Conservation (phyloP, 2,113 vertebrate genomes). For the Cephalopterus ornatus region DNA sequence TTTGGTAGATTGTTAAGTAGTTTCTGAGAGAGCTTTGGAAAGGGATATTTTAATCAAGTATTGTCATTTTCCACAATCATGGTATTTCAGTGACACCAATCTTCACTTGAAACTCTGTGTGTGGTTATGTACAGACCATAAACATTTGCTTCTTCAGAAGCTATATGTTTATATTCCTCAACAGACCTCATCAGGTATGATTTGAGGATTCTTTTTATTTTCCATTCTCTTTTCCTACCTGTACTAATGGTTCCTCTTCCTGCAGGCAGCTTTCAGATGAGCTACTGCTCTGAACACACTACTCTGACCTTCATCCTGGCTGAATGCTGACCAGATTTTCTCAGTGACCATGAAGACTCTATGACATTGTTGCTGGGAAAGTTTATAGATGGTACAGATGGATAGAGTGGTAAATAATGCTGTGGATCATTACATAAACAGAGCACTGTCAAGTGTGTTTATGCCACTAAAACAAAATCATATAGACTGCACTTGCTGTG, state of each 20-base stretch:
- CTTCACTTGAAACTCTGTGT: not conserved
- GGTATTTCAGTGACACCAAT: not conserved
- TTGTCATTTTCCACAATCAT: not conserved
- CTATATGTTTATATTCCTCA: not conserved
- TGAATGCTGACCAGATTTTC: not conserved
- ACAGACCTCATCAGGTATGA: not conserved
- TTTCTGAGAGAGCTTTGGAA: not conserved
- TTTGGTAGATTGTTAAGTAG: not conserved
- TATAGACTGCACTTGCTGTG: not conserved
- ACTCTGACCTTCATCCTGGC: not conserved
- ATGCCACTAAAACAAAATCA: not conserved
- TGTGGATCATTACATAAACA: not conserved
- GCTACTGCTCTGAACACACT: not conserved
- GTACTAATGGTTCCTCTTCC: not conserved
- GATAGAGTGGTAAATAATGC: not conserved
- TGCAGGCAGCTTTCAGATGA: not conserved
- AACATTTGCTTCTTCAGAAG: not conserved
- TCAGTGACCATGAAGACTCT: not conserved
- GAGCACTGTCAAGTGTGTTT: not conserved
- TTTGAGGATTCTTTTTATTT: not conserved
- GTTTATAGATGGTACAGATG: not conserved
- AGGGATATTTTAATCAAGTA: not conserved
- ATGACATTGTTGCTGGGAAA: not conserved
- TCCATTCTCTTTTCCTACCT: not conserved
- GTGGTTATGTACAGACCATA: not conserved